Conservation (phyloP, 2,888 invertebrate species). For the Drosophila antonietae region DNA sequence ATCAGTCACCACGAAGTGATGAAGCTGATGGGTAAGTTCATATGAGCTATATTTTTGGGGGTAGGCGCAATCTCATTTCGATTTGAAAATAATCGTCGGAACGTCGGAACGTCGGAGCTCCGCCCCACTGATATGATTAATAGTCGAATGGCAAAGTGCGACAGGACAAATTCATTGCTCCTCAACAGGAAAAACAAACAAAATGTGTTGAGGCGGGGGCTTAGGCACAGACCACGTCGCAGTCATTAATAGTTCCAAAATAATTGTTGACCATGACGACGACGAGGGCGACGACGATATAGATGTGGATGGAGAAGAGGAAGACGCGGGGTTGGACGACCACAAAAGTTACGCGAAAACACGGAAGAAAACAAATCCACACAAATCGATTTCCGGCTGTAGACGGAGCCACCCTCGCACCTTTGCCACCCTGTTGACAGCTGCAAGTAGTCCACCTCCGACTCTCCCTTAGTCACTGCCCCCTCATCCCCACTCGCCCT, state of each 20-base stretch:
- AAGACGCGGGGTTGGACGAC: conserved; percentile 15
- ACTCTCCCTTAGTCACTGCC: not conserved
- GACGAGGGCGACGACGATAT: not conserved
- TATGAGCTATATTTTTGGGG: not conserved
- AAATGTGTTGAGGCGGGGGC: conserved; percentile 6
- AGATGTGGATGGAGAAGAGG: not conserved
- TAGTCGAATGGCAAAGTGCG: conserved; percentile 66
- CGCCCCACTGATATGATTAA: conserved; percentile 65
- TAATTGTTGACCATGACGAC: conserved; percentile 76
- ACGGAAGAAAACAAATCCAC: conserved; percentile 73
- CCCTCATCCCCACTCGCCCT: not conserved
- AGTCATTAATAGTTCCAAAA: conserved; percentile 76
- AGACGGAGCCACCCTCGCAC: conserved; percentile 42
- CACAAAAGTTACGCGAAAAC: conserved; percentile 61
- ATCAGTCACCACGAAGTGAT: conserved; percentile 92
- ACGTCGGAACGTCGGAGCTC: conserved; percentile 27
- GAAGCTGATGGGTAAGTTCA: conserved; percentile 90
- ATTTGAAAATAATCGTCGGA: conserved; percentile 43
- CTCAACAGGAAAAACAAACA: conserved; percentile 67
- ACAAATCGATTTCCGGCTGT: conserved; percentile 74
- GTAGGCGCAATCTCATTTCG: conserved; percentile 22
- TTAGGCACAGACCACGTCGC: conserved; percentile 44
- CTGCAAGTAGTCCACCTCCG: conserved; percentile 59
- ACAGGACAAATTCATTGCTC: conserved; percentile 72
- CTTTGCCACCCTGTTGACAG: conserved; percentile 66